Conservation (phyloP, 2,797 vertebrate genomes). For the Oreochromis mossambicus region DNA sequence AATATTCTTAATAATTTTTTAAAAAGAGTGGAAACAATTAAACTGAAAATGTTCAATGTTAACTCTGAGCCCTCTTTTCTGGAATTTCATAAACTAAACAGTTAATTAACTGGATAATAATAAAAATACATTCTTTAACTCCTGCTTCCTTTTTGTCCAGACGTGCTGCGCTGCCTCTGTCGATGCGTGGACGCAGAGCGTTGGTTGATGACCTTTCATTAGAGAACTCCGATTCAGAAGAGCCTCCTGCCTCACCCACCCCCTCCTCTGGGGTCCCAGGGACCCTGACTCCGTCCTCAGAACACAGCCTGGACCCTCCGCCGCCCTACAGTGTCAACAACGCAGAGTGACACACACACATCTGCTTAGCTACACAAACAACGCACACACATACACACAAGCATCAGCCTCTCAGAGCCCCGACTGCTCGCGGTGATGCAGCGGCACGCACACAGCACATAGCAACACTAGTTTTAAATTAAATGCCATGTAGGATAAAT, state of each 20-base stretch:
- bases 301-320: slow-evolving; percentile 68
- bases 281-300: slow-evolving; percentile 73
- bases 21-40: neutral
- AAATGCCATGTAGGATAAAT: slow-evolving; percentile 13
- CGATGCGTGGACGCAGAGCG: slow-evolving; percentile 79
- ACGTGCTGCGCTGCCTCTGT: slow-evolving; percentile 75
- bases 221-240: slow-evolving; percentile 87
- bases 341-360: slow-evolving; percentile 63
- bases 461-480: slow-evolving; percentile 17
- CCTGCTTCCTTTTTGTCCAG: slow-evolving; percentile 35
- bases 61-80: neutral
- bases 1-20: neutral
- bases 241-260: slow-evolving; percentile 75
- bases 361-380: slow-evolving; percentile 9
- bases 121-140: neutral
- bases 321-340: slow-evolving; percentile 74
- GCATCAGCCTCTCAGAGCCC: slow-evolving; percentile 24
- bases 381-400: slow-evolving; percentile 14
- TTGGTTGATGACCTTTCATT: slow-evolving; percentile 86
- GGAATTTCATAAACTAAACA: neutral
- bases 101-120: neutral
- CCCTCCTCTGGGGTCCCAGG: slow-evolving; percentile 73
- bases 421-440: slow-evolving; percentile 34
- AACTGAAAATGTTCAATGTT: neutral
- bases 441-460: slow-evolving; percentile 22